phyloP scores from a whole-genome alignment of 2,888 invertebrate genomes.

The Diogma glabrata region DNA sequence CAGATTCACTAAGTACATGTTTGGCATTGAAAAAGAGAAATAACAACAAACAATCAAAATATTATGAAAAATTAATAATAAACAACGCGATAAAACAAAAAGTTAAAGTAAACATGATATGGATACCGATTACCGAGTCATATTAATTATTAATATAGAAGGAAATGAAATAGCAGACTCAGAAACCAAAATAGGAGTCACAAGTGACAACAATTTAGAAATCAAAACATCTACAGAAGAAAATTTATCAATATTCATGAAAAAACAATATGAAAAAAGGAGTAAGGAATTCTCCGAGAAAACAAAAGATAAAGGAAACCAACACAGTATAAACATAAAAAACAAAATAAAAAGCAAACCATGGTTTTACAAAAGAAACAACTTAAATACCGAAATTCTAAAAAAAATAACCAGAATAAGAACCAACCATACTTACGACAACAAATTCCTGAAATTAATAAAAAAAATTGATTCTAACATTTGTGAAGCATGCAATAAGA shows the following conservation, averaged over 20 bases:
- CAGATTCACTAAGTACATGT: background rate
- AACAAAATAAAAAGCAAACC: background rate
- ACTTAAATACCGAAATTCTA: background rate
- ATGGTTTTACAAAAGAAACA: background rate
- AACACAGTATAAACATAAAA: no score
- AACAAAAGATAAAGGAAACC: no score
- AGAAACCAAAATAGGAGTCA: background rate
- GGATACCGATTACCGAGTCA: background rate
- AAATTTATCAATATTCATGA: no score
- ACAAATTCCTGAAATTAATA: background rate
- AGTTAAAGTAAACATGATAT: background rate
- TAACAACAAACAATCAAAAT: no score
- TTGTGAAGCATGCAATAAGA: background rate
- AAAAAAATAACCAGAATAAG: background rate
- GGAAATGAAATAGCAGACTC: background rate
- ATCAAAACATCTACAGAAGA: no score
- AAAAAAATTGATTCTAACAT: background rate
- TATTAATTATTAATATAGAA: background rate
- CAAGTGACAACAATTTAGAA: no score
- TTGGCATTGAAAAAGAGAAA: background rate
- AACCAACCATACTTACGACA: background rate
- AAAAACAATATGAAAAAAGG: no score
- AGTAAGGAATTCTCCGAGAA: no score
- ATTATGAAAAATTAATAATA: background rate
- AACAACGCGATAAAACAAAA: background rate